These are phyloP conservation scores for Nycticryphes semicollaris DNA, from an alignment of 2,113 vertebrate species.

Conservation along the genomic window DNA sequence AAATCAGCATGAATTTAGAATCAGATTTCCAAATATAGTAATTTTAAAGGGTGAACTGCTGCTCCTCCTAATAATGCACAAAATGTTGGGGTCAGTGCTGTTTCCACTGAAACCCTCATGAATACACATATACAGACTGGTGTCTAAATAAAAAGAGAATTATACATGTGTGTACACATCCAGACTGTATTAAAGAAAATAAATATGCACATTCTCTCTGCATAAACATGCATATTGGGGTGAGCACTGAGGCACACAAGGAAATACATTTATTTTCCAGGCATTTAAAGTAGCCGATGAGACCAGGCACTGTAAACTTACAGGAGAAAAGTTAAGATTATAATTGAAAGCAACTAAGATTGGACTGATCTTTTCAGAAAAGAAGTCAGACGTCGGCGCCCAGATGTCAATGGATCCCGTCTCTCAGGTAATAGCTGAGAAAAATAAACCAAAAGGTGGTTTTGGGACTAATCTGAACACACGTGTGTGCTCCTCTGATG, in stretches of 20 bases:
- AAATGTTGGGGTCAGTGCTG: slow-evolving; percentile 11
- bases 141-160: background rate
- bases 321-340: background rate
- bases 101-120: background rate
- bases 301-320: background rate
- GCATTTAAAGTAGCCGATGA: background rate
- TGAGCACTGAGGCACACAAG: background rate
- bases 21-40: slow-evolving; percentile 56
- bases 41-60: slow-evolving; percentile 41
- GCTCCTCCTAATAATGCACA: slow-evolving; percentile 15
- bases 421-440: background rate
- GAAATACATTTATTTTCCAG: background rate
- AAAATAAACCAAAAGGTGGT: background rate
- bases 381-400: background rate
- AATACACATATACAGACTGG: background rate
- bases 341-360: background rate
- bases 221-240: background rate
- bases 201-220: background rate
- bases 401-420: background rate
- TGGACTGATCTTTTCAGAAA: background rate
- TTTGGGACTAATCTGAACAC: background rate
- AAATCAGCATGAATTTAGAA: slow-evolving; percentile 21
- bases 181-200: background rate
- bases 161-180: background rate
- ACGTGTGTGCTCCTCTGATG: background rate